A percentile compares a stretch with the other conserved stretches of the same genome.
Evolutionary conservation across 1,140 invertebrate genomes (phyloP).

Genomic region (Caenorhabditis latens): DNA sequence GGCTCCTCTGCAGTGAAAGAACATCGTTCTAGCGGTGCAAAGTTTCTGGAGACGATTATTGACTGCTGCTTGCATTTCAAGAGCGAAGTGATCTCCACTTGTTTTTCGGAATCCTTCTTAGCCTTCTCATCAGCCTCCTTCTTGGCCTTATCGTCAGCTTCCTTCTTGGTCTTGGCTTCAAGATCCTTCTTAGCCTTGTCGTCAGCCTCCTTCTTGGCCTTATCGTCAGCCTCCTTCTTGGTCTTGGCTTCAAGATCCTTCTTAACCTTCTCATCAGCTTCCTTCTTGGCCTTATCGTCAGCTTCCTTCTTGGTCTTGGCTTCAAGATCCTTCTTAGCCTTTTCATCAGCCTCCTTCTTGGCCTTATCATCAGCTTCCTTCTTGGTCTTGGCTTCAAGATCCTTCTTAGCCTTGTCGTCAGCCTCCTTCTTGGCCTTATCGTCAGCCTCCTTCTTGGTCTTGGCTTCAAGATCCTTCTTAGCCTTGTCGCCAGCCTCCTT

Average conservation of each 20-base stretch:
- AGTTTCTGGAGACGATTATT: not conserved
- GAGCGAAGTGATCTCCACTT: not conserved
- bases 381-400: slow-evolving; percentile 11
- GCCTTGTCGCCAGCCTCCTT: slow-evolving; percentile 37
- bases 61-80: slow-evolving; percentile 1
- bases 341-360: slow-evolving; percentile 36
- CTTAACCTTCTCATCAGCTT: not conserved
- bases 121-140: slow-evolving; percentile 2
- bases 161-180: not conserved
- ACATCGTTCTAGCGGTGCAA: not conserved
- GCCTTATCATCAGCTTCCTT: slow-evolving; percentile 37
- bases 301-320: slow-evolving; percentile 40
- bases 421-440: slow-evolving; percentile 31
- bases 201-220: slow-evolving; percentile 35
- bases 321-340: slow-evolving; percentile 30
- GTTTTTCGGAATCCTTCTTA: slow-evolving; percentile 18
- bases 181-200: not conserved
- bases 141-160: slow-evolving; percentile 14
- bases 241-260: slow-evolving; percentile 27
- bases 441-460: slow-evolving; percentile 44
- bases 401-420: slow-evolving; percentile 41
- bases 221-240: slow-evolving; percentile 19
- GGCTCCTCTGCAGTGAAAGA: slow-evolving; percentile 10
- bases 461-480: slow-evolving; percentile 35
- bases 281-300: slow-evolving; percentile 48